Conservation (phyloP, 2,113 vertebrate genomes). For the Xiphias gladius region DNA sequence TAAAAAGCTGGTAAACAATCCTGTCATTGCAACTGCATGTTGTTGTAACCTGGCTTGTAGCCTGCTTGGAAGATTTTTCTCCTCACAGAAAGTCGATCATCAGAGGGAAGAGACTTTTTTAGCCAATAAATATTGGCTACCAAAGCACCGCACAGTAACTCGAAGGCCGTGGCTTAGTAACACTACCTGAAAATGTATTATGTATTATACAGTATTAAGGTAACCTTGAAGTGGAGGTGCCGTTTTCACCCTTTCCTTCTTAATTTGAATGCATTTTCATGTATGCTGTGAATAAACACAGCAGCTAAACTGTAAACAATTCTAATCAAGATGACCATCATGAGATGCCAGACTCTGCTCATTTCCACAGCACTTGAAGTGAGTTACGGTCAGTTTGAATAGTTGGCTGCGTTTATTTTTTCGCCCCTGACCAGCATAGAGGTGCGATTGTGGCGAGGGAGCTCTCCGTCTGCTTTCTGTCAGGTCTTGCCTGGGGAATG, state of each 20-base stretch:
- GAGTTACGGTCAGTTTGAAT: background rate
- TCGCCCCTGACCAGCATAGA: conserved; percentile 39
- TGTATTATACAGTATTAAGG: background rate
- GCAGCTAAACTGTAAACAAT: conserved; percentile 1
- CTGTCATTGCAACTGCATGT: background rate
- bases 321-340: background rate
- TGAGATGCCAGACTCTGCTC: background rate
- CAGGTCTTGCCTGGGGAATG: conserved; percentile 51
- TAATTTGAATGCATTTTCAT: background rate
- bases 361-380: conserved; percentile 9
- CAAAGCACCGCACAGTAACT: background rate
- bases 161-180: background rate
- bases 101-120: background rate
- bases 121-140: too few relatives aligned
- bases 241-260: background rate
- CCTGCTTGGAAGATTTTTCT: too few relatives aligned
- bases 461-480: conserved; percentile 68
- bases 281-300: background rate
- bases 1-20: background rate
- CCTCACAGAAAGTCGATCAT: too few relatives aligned
- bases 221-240: background rate
- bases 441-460: conserved; percentile 40
- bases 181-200: background rate
- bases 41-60: conserved; percentile 2
- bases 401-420: conserved; percentile 59